Percentiles rank a stretch among this genome's conserved stretches.
Evolutionary conservation across 2,113 vertebrate genomes (phyloP).

Genomic region (Oreocharis arfaki): DNA sequence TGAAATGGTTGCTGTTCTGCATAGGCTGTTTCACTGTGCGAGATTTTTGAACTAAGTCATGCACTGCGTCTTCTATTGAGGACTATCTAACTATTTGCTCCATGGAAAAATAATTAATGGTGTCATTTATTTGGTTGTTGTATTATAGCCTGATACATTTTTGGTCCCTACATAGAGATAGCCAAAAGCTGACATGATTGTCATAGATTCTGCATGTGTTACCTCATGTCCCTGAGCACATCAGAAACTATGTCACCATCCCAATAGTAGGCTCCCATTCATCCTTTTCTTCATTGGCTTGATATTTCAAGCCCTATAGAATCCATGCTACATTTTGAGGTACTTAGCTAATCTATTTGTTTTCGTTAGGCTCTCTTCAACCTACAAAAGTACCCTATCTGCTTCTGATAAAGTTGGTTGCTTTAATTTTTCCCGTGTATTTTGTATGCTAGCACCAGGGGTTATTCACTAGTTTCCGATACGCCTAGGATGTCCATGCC

Average conservation of each 20-base stretch:
- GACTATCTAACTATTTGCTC: not conserved
- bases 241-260: not conserved
- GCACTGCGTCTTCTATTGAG: not conserved
- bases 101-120: not conserved
- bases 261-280: not conserved
- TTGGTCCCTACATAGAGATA: not conserved
- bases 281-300: not conserved
- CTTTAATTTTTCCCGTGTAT: not conserved
- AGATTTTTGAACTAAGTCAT: not conserved
- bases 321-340: not conserved
- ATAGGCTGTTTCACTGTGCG: not conserved
- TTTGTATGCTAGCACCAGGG: not conserved
- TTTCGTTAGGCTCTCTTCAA: not conserved
- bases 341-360: not conserved
- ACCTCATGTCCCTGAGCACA: not conserved
- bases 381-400: not conserved
- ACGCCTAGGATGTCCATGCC: not conserved
- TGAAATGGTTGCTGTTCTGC: not conserved
- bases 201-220: not conserved
- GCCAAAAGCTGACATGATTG: not conserved
- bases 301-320: not conserved
- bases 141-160: not conserved
- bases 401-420: not conserved
- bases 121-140: not conserved
- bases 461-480: not conserved